A percentile compares a stretch with the other conserved stretches of the same genome.
Evolutionary conservation across 2,797 vertebrate species (phyloP).

Genomic region (Emydoidea blandingii): DNA sequence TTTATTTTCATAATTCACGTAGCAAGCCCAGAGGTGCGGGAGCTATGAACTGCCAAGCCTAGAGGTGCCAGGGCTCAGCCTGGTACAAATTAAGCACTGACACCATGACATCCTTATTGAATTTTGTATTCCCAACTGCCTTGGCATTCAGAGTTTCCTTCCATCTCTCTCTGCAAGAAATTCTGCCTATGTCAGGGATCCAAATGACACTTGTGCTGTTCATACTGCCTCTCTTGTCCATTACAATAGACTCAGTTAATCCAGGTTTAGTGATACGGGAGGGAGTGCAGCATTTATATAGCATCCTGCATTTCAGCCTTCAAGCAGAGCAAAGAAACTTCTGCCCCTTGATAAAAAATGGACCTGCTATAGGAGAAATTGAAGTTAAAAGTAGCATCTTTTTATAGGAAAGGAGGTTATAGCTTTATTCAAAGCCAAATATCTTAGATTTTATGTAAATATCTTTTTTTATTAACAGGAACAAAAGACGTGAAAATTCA

Average conservation of each 20-base stretch:
- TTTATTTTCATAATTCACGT: too few relatives aligned
- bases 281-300: background rate
- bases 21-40: too few relatives aligned
- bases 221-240: background rate
- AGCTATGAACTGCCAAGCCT: too few relatives aligned
- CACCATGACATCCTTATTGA: background rate
- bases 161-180: background rate
- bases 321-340: background rate
- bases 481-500: background rate
- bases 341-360: background rate
- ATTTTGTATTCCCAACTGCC: background rate
- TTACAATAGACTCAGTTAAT: background rate
- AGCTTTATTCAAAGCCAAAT: background rate
- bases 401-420: accelerated
- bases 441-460: background rate
- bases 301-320: background rate
- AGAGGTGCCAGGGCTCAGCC: too few relatives aligned
- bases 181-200: background rate
- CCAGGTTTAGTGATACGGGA: background rate
- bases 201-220: background rate
- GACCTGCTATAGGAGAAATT: background rate
- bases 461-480: background rate
- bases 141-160: background rate
- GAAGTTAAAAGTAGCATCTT: background rate
- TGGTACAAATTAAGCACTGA: background rate